These are phyloP conservation scores for Drosophila yooni DNA, from an alignment of 2,888 invertebrate genomes.

Conservation along the genomic window DNA sequence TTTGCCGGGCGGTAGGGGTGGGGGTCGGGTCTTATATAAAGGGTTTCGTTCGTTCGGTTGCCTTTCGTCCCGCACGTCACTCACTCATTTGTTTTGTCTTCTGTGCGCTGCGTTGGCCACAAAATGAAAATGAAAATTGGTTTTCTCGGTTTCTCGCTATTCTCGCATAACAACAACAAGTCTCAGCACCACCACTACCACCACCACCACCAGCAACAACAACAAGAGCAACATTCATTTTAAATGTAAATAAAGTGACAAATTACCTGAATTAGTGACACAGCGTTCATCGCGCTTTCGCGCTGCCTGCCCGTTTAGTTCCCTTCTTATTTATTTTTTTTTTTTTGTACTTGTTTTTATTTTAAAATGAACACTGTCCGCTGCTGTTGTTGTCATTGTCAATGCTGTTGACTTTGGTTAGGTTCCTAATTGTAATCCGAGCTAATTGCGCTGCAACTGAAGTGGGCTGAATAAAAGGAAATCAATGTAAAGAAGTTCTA, in stretches of 20 bases:
- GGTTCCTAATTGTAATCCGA: conserved; percentile 41
- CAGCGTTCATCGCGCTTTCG: conserved; percentile 60
- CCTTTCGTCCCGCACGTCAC: conserved; percentile 58
- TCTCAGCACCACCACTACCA: conserved; percentile 33
- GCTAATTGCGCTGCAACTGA: conserved; percentile 42
- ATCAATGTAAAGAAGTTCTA: background rate
- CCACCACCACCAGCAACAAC: conserved; percentile 12
- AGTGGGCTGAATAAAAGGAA: background rate
- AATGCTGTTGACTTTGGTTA: conserved; percentile 52
- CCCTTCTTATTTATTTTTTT: conserved; percentile 11
- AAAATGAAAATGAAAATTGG: conserved; percentile 78
- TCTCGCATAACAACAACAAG: conserved; percentile 30
- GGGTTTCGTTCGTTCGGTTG: conserved; percentile 33
- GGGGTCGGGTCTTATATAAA: conserved; percentile 22
- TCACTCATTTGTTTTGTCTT: conserved; percentile 75
- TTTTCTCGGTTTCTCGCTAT: conserved; percentile 71
- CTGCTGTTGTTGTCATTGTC: conserved; percentile 31
- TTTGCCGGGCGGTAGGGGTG: conserved; percentile 9
- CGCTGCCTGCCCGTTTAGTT: conserved; percentile 40
- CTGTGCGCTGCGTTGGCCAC: conserved; percentile 66
- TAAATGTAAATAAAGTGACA: conserved; percentile 80
- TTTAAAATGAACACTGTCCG: conserved; percentile 42
- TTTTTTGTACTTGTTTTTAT: conserved; percentile 18
- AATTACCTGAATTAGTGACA: conserved; percentile 79
- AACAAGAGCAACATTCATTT: conserved; percentile 67